phyloP scores from a whole-genome alignment of 2,797 vertebrate species.

The Sebastes hopkinsi region DNA sequence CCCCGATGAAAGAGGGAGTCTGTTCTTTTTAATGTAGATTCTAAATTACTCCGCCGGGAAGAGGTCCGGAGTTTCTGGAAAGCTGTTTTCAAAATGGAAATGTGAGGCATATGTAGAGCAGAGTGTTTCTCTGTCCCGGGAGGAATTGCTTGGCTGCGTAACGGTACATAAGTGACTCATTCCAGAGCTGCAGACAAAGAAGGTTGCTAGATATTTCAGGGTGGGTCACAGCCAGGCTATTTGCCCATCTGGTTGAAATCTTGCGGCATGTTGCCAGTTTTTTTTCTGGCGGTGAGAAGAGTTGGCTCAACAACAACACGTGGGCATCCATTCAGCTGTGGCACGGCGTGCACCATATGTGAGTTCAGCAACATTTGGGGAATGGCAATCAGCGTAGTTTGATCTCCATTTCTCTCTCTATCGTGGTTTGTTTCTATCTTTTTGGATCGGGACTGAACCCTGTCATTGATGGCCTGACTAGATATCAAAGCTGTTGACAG shows the following conservation, averaged over 20 bases:
- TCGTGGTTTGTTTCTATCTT: constrained; percentile 27
- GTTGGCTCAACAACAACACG: constrained; percentile 29
- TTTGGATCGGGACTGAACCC: constrained; percentile 34
- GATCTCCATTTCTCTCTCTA: background rate
- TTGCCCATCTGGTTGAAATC: constrained; percentile 66
- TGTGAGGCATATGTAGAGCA: constrained; percentile 50
- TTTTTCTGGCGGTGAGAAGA: constrained; percentile 40
- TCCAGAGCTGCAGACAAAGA: constrained; percentile 22
- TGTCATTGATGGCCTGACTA: constrained; percentile 45
- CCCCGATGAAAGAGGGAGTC: constrained; percentile 30
- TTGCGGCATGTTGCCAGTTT: constrained; percentile 39
- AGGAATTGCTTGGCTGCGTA: constrained; percentile 33
- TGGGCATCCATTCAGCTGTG: constrained; percentile 52
- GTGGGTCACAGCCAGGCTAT: constrained; percentile 23
- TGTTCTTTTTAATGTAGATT: constrained; percentile 45
- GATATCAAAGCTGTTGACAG: constrained; percentile 64
- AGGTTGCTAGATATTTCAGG: constrained; percentile 36
- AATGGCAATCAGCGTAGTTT: constrained; percentile 31
- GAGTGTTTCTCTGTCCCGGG: constrained; percentile 42
- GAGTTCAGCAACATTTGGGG: constrained; percentile 37
- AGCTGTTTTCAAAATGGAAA: constrained; percentile 62
- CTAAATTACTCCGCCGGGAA: constrained; percentile 61
- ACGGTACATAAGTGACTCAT: constrained; percentile 15
- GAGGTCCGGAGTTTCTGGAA: constrained; percentile 66
- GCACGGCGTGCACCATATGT: constrained; percentile 47